Conservation (phyloP, 2,888 invertebrate genomes). For the Conus canariensis region DNA sequence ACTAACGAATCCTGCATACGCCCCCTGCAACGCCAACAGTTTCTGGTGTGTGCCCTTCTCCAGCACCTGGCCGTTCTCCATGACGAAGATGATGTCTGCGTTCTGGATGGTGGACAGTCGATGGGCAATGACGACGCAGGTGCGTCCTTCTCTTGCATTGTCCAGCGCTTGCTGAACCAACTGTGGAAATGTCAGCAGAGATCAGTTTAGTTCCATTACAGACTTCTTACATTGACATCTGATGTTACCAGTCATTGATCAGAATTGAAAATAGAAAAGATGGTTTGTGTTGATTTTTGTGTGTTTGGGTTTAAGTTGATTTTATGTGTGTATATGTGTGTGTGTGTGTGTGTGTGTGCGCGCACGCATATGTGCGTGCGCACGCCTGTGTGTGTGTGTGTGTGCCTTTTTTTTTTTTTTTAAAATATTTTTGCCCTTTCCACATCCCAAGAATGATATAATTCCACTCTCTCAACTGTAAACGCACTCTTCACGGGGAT, state of each 20-base stretch:
- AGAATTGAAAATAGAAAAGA: not conserved
- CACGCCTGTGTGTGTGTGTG: not conserved
- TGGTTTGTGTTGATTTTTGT: not conserved
- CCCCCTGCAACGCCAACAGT: conserved; percentile 68
- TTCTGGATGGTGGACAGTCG: conserved; percentile 80
- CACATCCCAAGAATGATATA: no score
- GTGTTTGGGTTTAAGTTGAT: not conserved
- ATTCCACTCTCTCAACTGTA: no score
- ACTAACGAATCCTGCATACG: conserved; percentile 69
- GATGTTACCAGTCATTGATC: no score
- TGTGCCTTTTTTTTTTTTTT: no score
- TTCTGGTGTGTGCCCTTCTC: conserved; percentile 74
- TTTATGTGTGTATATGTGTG: not conserved
- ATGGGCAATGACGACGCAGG: conserved; percentile 80
- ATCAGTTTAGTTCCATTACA: not conserved
- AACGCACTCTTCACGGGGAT: no score
- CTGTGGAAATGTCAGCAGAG: conserved; percentile 48
- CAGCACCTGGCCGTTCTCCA: conserved; percentile 70
- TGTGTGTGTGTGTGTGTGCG: not conserved
- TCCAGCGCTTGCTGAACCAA: conserved; percentile 69
- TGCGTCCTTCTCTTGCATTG: conserved; percentile 75
- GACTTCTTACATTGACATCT: not conserved
- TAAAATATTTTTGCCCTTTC: no score
- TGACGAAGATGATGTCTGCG: conserved; percentile 76
- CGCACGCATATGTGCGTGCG: not conserved